Evolutionary conservation across 2,888 invertebrate species (phyloP), one percentile per base, ranked within the genome.

Genomic region (Drosophila paramelanica): DNA sequence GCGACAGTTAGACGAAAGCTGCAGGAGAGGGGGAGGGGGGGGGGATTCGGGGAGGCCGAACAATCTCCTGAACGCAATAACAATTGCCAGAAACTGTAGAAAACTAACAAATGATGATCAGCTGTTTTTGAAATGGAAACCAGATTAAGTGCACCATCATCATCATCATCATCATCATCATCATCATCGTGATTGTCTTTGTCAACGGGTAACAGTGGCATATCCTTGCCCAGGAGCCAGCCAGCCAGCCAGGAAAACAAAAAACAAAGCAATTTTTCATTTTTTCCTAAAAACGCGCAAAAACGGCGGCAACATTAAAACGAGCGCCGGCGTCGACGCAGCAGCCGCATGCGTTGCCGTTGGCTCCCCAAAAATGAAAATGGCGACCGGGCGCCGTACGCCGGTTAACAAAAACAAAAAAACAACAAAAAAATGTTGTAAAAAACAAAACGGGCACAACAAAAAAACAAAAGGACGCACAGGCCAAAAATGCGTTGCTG

Each of bases 221-320:
- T 49, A 72, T 67, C 78, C 70, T 67, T 58, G 23, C 23, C 23
- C 45, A 47, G 27, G 56, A 68, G 33, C 45, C 66, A 53, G 60
- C 14, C 62, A 67, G 33, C 46, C 68, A 56, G 62, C 59, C 66
- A 60, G 60, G 70, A 76, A 81, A 78, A 76, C 73, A 77, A 78
- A 81, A 74, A 77, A 75, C 86, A 81, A 77, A 76, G 81, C 83
- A 80, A 90, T 90, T 90, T 90, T 85, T 90, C 89, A 90, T 90
- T 90, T 84, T 85, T 65, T 25, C 31, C 86, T 79, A 86, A 89
- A 89, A 87, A 79, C 86, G 79, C 88, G 80, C 67, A 77, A 77
- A 79, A 79, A 79, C 81, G 78, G 79, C 86, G 73, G 85, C 84
- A 87, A 80, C 71, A 81, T 77, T 75, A 81, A 75, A 81, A 73